Conservation (phyloP, 2,797 vertebrate species). For the Sardinella longiceps region DNA sequence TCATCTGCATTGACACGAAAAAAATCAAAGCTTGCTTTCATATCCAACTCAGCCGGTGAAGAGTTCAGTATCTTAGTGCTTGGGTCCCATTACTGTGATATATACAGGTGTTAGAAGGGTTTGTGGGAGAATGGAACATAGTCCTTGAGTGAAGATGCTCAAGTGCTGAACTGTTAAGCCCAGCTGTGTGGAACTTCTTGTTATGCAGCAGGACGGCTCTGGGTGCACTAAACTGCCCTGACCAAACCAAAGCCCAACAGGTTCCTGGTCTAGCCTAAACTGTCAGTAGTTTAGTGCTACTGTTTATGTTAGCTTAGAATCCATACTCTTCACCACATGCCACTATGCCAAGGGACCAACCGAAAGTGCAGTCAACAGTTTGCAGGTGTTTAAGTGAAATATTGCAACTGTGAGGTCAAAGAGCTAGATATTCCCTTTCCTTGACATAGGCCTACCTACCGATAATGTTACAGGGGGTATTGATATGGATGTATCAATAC, state of each 20-base stretch:
- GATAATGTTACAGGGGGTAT: background rate
- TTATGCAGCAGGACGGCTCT: background rate
- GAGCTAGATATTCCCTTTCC: background rate
- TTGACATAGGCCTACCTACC: background rate
- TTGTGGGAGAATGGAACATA: background rate
- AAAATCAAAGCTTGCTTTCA: background rate
- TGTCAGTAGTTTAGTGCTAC: background rate
- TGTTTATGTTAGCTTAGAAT: background rate
- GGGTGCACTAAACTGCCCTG: background rate
- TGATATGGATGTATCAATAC: no score
- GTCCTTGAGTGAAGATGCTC: background rate
- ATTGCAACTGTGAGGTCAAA: no score
- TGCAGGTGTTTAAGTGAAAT: no score
- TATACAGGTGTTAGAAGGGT: background rate
- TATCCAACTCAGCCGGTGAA: no score
- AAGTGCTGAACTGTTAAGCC: background rate
- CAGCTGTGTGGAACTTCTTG: background rate
- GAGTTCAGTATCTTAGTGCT: no score
- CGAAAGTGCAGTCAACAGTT: background rate
- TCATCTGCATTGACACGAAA: background rate
- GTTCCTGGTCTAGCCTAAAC: background rate
- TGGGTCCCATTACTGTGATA: no score
- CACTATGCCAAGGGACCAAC: background rate
- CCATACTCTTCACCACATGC: background rate
- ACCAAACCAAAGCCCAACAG: background rate